Base-by-base conservation (phyloP, 23 tunicate species). In the Halocynthia roretzi region DNA sequence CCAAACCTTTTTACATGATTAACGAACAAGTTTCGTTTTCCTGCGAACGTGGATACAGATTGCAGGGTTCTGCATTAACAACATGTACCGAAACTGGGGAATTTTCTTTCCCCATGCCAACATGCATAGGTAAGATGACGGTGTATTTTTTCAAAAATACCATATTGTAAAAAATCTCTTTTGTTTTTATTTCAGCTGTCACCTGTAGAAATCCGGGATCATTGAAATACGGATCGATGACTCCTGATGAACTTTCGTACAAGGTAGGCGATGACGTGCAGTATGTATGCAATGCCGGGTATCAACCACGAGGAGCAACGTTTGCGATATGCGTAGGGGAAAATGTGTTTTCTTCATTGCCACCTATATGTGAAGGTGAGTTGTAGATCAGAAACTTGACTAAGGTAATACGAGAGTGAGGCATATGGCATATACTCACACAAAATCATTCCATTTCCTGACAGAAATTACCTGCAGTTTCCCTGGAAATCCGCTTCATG, bases 21-120 rank as follows among this genome's bases (percentile, higher is more conserved):
- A 71, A 71, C 11, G 85, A 71, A 56, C 56, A 61, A 44, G 50
- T 81, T 23, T 23, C 64, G 21, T 71, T 81, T 15, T 61, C 54
- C 11, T 81, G 85, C 78, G 52, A 57, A 0, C 69, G 50, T 12
- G 85, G 85, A 22, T 81, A 54, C 77, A 72, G 54, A 22, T 78
- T 81, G 5, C 54, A 48, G 17, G 85, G 85, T 17, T 70, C 70
- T 5, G 23, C 17, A 55, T 49, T 53, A 9, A 51, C 74, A 7
- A 49, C 40, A 14, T 81, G 85, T 51, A 54, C 58, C 8, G 64
- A 8, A 31, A 14, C 83, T 52, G 83, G 83, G 55, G 53, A 51
- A 18, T 80, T 70, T 70, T 15, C 48, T 6, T 52, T 40, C 10
- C 50, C 18, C 12, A 62, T 50, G 48, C 83, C 83, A 5, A 51